Evolutionary conservation across 2,888 invertebrate genomes (phyloP), one percentile per base, ranked within the genome.

Genomic region (Artemia sp.): DNA sequence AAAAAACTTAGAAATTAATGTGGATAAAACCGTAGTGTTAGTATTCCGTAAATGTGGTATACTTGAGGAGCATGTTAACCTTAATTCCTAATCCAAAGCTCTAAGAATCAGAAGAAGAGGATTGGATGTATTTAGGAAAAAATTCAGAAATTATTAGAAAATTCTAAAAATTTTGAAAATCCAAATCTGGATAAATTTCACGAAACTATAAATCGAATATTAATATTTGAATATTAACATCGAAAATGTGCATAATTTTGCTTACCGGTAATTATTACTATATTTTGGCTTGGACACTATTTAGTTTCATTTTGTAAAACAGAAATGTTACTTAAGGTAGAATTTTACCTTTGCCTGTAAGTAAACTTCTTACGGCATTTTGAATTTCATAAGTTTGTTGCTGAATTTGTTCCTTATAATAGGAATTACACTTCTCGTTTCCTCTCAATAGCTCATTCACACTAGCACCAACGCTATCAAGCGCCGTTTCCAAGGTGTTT

Each of bases 391-490:
- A 52, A 10, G 68, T 68, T 5, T 68, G 68, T 11, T 68, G 68
- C 19, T 68, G 19, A 10, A 68, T 12, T 68, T 68, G 51, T 52
- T 68, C 53, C 24, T 68, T 52, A 14, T 52, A 68, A 6, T 38
- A 51, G 14, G 51, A 19, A 9, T n/a, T 19, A n/a, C 66, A 67
- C n/a, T 66, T 69, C 52, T 70, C 69, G 51, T 14, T 69, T 66
- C 66, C 68, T 12, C 67, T 68, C 12, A 51, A 19, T n/a, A 51
- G 19, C n/a, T 70, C 53, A 51, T 70, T 70, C 14, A 70, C 66
- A 9, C 66, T 58, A 14, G 38, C 66, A 50, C 19, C 66, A 12
- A 70, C 50, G 24, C 66, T 66, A 7, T 67, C 67, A 9, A 70
- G 14, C 8, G 70, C 66, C 14, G 69, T 53, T 51, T 71, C 69